These are phyloP conservation scores for Campylomormyrus numenius DNA, from an alignment of 2,113 vertebrate species.

Conservation along the genomic window DNA sequence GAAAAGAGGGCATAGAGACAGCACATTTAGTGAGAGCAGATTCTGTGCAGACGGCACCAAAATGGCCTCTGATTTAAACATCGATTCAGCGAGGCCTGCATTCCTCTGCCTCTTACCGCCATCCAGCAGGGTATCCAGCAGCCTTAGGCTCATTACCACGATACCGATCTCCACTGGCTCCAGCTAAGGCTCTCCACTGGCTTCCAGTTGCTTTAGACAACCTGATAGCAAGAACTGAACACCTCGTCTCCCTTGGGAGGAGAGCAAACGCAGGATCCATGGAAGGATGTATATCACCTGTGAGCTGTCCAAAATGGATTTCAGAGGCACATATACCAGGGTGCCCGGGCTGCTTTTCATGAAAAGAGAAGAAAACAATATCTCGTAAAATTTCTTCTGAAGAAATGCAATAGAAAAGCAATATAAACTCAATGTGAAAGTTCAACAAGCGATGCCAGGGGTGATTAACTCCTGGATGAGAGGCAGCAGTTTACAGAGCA, in stretches of 20 bases:
- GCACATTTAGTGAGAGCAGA: slow-evolving; percentile 41
- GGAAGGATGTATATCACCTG: neutral
- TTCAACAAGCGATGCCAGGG: neutral
- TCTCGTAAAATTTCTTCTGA: neutral
- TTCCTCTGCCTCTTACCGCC: slow-evolving; percentile 62
- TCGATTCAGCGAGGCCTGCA: slow-evolving; percentile 55
- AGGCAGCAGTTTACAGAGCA: neutral
- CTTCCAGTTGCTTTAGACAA: slow-evolving; percentile 46
- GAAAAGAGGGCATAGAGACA: neutral
- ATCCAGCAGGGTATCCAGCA: slow-evolving; percentile 61
- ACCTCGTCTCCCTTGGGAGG: slow-evolving; percentile 6
- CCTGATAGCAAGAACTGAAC: slow-evolving; percentile 14
- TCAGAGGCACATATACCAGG: neutral
- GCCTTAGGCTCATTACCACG: slow-evolving; percentile 64
- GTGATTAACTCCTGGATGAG: neutral
- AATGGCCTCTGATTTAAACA: slow-evolving; percentile 64
- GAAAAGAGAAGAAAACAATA: neutral
- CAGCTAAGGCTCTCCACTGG: slow-evolving; percentile 55
- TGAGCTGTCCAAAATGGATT: neutral
- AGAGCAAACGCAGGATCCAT: neutral
- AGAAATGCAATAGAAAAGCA: neutral
- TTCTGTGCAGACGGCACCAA: slow-evolving; percentile 38
- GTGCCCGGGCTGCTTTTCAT: neutral
- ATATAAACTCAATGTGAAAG: neutral
- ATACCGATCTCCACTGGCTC: slow-evolving; percentile 71